phyloP scores from a whole-genome alignment of 23 tunicate genomes.

The Styela clava region DNA sequence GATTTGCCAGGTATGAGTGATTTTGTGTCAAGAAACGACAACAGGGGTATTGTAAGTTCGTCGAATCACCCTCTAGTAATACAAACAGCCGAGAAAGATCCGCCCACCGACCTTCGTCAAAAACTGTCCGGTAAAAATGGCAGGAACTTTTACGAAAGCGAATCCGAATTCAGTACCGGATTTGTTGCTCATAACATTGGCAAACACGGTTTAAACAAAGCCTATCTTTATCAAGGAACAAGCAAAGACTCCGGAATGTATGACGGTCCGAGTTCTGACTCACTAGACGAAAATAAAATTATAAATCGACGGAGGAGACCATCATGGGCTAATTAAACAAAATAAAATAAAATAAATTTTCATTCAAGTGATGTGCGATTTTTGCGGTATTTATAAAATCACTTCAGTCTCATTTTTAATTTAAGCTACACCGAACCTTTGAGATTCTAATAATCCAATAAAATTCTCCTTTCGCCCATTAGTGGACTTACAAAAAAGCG shows the following conservation, averaged over 20 bases:
- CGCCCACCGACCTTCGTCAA: neutral
- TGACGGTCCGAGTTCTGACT: neutral
- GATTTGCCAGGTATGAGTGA: neutral
- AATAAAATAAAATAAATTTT: too few species aligned
- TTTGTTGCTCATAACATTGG: too few species aligned
- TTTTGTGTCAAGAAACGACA: neutral
- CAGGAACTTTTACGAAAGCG: neutral
- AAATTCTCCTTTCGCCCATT: too few species aligned
- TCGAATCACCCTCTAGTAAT: neutral
- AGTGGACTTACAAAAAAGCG: too few species aligned
- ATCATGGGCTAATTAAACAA: neutral
- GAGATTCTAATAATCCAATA: too few species aligned
- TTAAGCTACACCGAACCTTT: too few species aligned
- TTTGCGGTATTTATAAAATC: too few species aligned
- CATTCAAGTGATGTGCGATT: too few species aligned
- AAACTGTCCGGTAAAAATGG: too few species aligned
- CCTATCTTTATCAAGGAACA: neutral
- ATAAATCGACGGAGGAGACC: neutral
- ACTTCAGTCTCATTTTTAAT: too few species aligned
- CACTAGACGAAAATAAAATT: neutral
- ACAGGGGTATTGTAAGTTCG: neutral
- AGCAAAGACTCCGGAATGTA: constrained; percentile 22
- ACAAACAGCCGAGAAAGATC: neutral
- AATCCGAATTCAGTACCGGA: neutral
- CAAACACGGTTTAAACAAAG: neutral